phyloP scores from a whole-genome alignment of 2,888 invertebrate genomes.

The Sabatieria punctata region DNA sequence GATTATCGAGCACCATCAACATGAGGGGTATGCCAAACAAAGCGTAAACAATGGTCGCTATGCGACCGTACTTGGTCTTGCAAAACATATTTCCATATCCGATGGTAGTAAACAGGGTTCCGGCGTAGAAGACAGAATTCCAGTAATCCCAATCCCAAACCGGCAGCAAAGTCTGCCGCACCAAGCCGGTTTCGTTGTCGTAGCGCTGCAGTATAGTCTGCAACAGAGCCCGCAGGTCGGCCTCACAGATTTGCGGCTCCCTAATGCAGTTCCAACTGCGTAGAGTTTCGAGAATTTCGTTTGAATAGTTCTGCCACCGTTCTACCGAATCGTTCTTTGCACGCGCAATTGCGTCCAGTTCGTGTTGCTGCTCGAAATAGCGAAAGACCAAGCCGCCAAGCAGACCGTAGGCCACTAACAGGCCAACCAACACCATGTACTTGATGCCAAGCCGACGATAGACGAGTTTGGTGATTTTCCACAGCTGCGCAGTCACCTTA shows the following conservation, averaged over 20 bases:
- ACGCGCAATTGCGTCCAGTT: neutral
- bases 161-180: conserved; percentile 1
- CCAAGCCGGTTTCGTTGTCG: neutral
- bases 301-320: neutral
- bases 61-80: conserved; percentile 60
- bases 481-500: too few species aligned
- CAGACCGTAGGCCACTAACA: conserved; percentile 11
- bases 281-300: neutral
- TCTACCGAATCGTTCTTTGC: neutral
- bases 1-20: conserved; percentile 74
- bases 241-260: too few species aligned
- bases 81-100: conserved; percentile 92
- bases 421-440: conserved; percentile 9
- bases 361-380: conserved; percentile 9
- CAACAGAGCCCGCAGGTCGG: neutral
- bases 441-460: conserved; percentile 8
- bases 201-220: neutral
- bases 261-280: neutral
- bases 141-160: conserved; percentile 23
- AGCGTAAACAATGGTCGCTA: conserved; percentile 76
- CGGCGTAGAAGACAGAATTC: conserved; percentile 24
- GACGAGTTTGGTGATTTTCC: too few species aligned
- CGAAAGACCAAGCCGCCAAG: conserved; percentile 13
- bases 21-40: conserved; percentile 87
- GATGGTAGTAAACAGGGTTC: conserved; percentile 24